phyloP scores from a whole-genome alignment of 1,140 invertebrate genomes.

The Anoplophora glabripennis region DNA sequence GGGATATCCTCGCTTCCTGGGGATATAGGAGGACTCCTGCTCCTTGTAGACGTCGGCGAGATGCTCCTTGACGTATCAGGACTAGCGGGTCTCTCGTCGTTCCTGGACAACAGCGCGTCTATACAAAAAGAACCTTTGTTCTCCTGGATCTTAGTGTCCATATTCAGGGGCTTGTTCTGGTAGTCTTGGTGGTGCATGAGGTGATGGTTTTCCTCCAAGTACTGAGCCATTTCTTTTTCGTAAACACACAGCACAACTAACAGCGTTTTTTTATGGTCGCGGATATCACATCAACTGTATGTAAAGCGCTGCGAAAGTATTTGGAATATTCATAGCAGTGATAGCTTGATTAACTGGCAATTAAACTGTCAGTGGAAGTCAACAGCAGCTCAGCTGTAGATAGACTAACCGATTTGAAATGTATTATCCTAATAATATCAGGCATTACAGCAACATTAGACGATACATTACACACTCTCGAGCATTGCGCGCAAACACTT shows the following conservation, averaged over 20 bases:
- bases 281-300: no score
- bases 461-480: constrained; percentile 44
- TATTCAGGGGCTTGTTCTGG: constrained; percentile 32
- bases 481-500: constrained; percentile 34
- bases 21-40: constrained; percentile 49
- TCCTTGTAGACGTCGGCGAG: constrained; percentile 43
- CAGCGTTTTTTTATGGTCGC: no score
- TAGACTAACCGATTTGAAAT: constrained; percentile 50
- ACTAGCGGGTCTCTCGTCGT: constrained; percentile 34
- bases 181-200: constrained; percentile 4
- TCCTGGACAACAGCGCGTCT: constrained; percentile 58
- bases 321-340: no score
- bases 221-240: constrained; percentile 34
- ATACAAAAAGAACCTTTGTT: constrained; percentile 61
- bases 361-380: constrained; percentile 6
- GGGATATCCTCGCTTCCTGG: constrained; percentile 49
- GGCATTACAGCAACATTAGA: constrained; percentile 50
- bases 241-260: neutral
- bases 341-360: neutral
- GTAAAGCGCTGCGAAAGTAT: no score
- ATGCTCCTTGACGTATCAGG: constrained; percentile 44
- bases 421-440: constrained; percentile 51
- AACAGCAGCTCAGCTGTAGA: constrained; percentile 37
- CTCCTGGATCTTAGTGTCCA: constrained; percentile 45
- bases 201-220: constrained; percentile 18